Conservation (phyloP, 2,797 vertebrate genomes). For the Heteromormyrus szaboi region DNA sequence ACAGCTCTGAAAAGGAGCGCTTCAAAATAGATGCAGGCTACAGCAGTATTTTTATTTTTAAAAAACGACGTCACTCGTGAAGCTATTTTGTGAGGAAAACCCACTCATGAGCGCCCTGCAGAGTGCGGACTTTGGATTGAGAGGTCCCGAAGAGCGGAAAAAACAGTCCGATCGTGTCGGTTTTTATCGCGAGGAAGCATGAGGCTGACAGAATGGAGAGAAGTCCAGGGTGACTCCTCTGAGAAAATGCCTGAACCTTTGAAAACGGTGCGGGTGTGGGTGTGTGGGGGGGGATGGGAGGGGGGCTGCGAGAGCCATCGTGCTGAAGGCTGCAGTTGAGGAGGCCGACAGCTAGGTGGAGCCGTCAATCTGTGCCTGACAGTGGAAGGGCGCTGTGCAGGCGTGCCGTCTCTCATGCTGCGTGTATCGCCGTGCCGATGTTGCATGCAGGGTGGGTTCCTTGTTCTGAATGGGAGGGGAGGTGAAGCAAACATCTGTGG, state of each 20-base stretch:
- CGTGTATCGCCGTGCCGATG: not conserved
- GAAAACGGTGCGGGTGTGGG: not conserved
- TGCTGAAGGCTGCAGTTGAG: constrained; percentile 33
- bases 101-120: not conserved
- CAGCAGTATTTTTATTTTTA: not conserved
- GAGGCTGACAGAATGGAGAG: not conserved
- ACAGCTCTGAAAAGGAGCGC: not conserved
- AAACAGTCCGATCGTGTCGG: not conserved
- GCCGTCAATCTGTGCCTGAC: constrained; percentile 49
- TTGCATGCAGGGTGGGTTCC: constrained; percentile 2
- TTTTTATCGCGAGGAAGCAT: not conserved
- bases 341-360: constrained; percentile 51
- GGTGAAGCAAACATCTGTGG: not conserved
- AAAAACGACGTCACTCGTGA: not conserved
- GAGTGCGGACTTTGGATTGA: not conserved
- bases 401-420: not conserved
- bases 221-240: not conserved
- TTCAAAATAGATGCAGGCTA: not conserved
- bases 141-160: not conserved
- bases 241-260: not conserved
- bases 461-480: not conserved
- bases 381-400: not conserved
- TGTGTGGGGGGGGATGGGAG: not conserved
- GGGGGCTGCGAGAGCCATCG: not conserved
- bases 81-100: not conserved